These are phyloP conservation scores for Esox lucius DNA, from an alignment of 2,797 vertebrate genomes.

Conservation along the genomic window DNA sequence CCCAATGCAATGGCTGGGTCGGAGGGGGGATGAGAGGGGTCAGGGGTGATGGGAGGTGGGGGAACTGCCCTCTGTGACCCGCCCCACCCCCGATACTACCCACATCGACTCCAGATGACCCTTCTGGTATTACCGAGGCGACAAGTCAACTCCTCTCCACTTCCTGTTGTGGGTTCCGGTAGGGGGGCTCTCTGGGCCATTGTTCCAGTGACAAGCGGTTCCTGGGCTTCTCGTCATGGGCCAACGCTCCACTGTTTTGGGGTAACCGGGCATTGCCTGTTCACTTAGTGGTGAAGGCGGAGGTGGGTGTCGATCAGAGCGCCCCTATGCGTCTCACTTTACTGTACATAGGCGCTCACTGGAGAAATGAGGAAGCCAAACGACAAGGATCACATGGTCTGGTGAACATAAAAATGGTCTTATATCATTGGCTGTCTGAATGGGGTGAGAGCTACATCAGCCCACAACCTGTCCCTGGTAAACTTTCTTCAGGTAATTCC, in stretches of 20 bases:
- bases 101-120: constrained; percentile 44
- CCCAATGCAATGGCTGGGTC: constrained; percentile 5
- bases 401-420: not conserved
- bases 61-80: constrained; percentile 33
- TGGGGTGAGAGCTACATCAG: not conserved
- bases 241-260: constrained; percentile 48
- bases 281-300: constrained; percentile 27
- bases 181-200: constrained; percentile 56
- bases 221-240: constrained; percentile 62
- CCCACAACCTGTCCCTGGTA: not conserved
- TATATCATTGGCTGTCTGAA: not conserved
- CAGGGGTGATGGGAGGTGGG: not conserved
- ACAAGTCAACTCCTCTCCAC: constrained; percentile 36
- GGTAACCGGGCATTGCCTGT: constrained; percentile 25
- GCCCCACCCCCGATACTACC: constrained; percentile 31
- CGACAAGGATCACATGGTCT: not conserved
- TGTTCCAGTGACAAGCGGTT: constrained; percentile 66
- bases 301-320: constrained; percentile 41
- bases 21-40: constrained; percentile 6
- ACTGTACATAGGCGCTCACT: constrained; percentile 32
- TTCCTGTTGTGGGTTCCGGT: constrained; percentile 71
- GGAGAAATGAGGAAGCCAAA: not conserved
- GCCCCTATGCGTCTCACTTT: constrained; percentile 22
- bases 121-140: constrained; percentile 45
- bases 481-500: not conserved